Base-by-base conservation (phyloP, 2,888 invertebrate species). In the Bruchidius siliquastri region DNA sequence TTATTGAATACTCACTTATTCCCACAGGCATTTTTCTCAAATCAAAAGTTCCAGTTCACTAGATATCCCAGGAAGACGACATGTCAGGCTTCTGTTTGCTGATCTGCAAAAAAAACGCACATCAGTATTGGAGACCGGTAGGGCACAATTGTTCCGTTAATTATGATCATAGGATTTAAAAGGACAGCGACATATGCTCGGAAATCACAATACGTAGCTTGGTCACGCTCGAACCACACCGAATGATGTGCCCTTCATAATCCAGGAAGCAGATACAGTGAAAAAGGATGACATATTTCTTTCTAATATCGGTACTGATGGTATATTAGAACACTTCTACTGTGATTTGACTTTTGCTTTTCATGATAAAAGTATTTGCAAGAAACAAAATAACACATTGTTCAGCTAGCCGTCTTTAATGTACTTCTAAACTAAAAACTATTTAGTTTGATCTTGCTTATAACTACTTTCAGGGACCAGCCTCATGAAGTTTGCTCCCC, bases 1-100 rank as follows among this genome's bases (percentile, higher is more conserved):
- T 69, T 21, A 69, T 69, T 20, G 4, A 71, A 49, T 72, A 75
- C 75, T 75, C 72, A 75, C 75, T 71, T 71, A 75, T 72, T 75
- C 75, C 75, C 30, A 75, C 75, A 30, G 75, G 75, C 75, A 75
- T 75, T 49, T 26, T 49, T 49, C 49, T 49, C 13, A 49, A 30
- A 3, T 30, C 8, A 30, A n/a, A 49, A 13, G 49, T 49, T 49
- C 49, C 49, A 49, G 49, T 49, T 49, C 49, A 49, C 49, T 8
- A 49, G 26, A 26, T 26, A 8, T 26, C 26, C 26, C 26, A 26
- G 26, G 26, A 26, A 26, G 49, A 49, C 8, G 10, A 49, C 49
- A 49, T 49, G 49, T 49, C 18, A 49, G 18, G 49, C 49, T 13
- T 49, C 49, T 49, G 49, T 49, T 18, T 49, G 49, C 0, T 49